A percentile compares a stretch with the other conserved stretches of the same genome.
These are phyloP conservation scores for Aphelocoma californica DNA, from an alignment of 2,797 vertebrate genomes.

Conservation along the genomic window DNA sequence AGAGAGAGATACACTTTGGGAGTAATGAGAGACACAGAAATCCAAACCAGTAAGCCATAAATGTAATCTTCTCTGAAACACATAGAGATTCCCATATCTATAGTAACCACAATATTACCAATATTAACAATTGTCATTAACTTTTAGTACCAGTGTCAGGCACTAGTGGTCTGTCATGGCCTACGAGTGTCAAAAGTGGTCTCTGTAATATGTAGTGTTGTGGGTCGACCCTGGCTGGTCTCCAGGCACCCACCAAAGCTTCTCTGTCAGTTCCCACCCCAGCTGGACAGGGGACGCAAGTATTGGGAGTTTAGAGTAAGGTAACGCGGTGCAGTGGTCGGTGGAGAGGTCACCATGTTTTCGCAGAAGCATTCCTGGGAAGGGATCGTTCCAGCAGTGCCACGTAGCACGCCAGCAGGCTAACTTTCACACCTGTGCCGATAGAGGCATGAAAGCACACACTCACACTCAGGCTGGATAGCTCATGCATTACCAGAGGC, in stretches of 20 bases:
- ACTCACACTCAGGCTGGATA: too few relatives aligned
- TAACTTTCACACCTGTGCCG: too few relatives aligned
- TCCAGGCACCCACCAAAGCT: background rate
- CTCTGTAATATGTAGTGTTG: background rate
- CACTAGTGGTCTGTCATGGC: background rate
- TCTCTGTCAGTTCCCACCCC: background rate
- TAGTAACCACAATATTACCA: background rate
- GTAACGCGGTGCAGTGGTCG: too few relatives aligned
- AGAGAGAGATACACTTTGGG: background rate
- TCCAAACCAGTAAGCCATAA: background rate
- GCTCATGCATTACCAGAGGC: too few relatives aligned
- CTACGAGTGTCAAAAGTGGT: background rate
- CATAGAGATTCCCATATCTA: background rate
- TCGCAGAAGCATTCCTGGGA: too few relatives aligned
- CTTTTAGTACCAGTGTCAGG: background rate
- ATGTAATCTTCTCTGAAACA: background rate
- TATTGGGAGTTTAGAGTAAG: background rate
- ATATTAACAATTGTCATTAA: background rate
- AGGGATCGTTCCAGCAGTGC: too few relatives aligned
- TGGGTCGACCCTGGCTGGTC: background rate
- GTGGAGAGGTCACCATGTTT: too few relatives aligned
- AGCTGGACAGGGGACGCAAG: background rate
- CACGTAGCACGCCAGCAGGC: too few relatives aligned
- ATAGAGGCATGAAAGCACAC: too few relatives aligned
- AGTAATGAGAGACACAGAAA: background rate